These are phyloP conservation scores for Plecotus auritus DNA, from an alignment of 2,113 vertebrate genomes.

Conservation along the genomic window DNA sequence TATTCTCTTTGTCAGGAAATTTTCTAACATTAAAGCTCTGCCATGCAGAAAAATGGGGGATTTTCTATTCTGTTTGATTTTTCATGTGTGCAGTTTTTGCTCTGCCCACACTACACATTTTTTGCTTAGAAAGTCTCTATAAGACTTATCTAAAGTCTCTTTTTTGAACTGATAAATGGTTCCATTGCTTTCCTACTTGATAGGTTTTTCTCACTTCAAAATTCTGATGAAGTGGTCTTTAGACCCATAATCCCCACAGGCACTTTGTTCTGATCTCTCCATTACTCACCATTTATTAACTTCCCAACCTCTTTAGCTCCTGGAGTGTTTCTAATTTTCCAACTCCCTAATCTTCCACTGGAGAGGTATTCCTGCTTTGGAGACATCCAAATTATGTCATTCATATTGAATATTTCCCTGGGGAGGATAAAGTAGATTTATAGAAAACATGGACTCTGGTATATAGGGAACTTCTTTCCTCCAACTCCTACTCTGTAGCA, in stretches of 20 bases:
- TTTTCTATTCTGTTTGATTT: constrained; percentile 68
- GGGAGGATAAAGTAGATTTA: constrained; percentile 19
- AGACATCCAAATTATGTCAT: constrained; percentile 42
- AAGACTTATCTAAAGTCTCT: constrained; percentile 31
- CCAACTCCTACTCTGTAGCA: not conserved
- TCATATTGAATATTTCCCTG: not conserved
- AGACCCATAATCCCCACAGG: not conserved
- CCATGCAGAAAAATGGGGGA: constrained; percentile 50
- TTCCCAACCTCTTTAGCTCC: constrained; percentile 22
- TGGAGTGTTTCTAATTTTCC: constrained; percentile 61
- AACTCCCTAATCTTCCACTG: constrained; percentile 28
- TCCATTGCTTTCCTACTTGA: constrained; percentile 7
- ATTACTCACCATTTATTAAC: constrained; percentile 14
- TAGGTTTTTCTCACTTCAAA: constrained; percentile 32
- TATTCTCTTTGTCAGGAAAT: constrained; percentile 52
- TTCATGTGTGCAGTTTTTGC: constrained; percentile 33
- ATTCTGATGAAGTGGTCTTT: constrained; percentile 51
- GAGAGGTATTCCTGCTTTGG: constrained; percentile 24
- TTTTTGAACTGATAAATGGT: constrained; percentile 12
- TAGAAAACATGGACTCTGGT: not conserved
- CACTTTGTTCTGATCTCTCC: constrained; percentile 19
- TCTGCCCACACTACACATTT: not conserved
- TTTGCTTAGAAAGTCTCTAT: constrained; percentile 31
- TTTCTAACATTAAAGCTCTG: constrained; percentile 57
- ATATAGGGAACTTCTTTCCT: not conserved